Evolutionary conservation across 2,888 invertebrate species (phyloP).

Genomic region (Gymnocheta viridis): DNA sequence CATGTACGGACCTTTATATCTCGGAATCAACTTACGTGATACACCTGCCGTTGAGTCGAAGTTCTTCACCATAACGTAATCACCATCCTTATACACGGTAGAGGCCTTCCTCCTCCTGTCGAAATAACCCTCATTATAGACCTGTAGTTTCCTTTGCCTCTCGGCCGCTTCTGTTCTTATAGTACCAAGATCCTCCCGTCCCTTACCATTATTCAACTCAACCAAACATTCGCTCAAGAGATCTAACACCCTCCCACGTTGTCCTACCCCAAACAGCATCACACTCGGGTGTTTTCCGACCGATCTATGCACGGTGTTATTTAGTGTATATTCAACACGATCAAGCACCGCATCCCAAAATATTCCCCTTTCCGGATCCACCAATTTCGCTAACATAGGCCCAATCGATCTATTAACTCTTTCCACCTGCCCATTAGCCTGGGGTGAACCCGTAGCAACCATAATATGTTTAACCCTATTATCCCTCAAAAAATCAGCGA

Average conservation of each 20-base stretch:
- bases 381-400: slow-evolving; percentile 3
- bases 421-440: neutral
- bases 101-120: neutral
- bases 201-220: no score
- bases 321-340: no score
- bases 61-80: neutral
- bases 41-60: no score
- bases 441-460: neutral
- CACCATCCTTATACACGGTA: no score
- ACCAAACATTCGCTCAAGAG: neutral
- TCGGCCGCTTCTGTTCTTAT: neutral
- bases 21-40: no score
- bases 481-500: neutral
- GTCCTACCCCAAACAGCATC: neutral
- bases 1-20: no score
- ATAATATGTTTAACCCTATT: neutral
- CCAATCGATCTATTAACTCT: neutral
- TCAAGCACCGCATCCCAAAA: no score
- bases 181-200: neutral
- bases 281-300: neutral
- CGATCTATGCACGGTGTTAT: no score
- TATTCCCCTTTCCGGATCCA: no score
- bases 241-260: neutral
- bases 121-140: neutral
- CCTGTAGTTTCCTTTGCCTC: neutral